These are phyloP conservation scores for Cephus runcator DNA, from an alignment of 2,888 invertebrate species.

Conservation along the genomic window DNA sequence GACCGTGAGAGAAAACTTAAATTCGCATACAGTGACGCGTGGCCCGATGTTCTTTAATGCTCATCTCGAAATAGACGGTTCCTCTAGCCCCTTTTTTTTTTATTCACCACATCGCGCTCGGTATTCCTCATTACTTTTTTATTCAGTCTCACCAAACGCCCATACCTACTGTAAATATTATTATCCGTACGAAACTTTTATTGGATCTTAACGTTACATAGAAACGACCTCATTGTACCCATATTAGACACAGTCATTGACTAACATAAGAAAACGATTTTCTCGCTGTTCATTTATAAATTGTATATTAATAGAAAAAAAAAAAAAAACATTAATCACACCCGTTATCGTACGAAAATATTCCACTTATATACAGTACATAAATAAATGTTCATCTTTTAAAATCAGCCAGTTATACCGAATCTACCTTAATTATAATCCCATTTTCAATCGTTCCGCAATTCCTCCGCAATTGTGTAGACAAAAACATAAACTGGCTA, in stretches of 20 bases:
- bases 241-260: neutral
- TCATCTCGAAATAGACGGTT: neutral
- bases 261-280: neutral
- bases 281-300: neutral
- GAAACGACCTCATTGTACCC: neutral
- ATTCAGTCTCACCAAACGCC: neutral
- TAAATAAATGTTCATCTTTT: neutral
- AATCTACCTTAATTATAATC: no score
- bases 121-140: conserved; percentile 2
- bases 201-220: neutral
- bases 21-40: neutral
- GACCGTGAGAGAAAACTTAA: neutral
- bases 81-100: neutral
- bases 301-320: neutral
- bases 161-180: conserved; percentile 10
- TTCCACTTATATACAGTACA: neutral
- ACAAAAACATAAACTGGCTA: no score
- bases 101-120: neutral
- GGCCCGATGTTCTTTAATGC: neutral
- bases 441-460: no score
- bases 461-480: no score
- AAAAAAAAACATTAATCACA: neutral
- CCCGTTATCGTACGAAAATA: neutral
- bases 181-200: neutral
- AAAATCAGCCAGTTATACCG: no score